A percentile compares a stretch with the other conserved stretches of the same genome.
Conservation (phyloP, 2,888 invertebrate species). For the Stratiomys singularior region DNA sequence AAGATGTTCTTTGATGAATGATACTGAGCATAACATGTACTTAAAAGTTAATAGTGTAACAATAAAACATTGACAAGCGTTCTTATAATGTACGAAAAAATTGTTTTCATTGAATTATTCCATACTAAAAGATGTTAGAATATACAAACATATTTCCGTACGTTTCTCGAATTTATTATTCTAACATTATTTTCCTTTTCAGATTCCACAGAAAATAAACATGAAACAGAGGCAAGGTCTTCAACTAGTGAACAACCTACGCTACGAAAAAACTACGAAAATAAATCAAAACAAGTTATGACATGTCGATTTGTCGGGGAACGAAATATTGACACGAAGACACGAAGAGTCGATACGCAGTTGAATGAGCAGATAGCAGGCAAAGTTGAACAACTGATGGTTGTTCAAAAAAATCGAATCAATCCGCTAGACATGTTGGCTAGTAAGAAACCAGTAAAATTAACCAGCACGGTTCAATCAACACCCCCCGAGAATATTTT, state of each 20-base stretch:
- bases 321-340: not conserved
- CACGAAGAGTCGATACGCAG: not conserved
- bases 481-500: slow-evolving; percentile 47
- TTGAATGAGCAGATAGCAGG: not conserved
- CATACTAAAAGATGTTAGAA: too few relatives aligned
- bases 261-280: not conserved
- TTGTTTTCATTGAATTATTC: too few relatives aligned
- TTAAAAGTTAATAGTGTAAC: too few relatives aligned
- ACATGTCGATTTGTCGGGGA: too few relatives aligned
- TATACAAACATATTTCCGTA: not conserved
- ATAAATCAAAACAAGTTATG: too few relatives aligned
- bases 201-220: not conserved
- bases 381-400: not conserved
- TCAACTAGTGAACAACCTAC: not conserved
- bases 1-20: too few relatives aligned
- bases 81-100: too few relatives aligned
- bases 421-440: slow-evolving; percentile 12
- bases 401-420: not conserved
- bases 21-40: too few relatives aligned
- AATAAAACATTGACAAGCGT: too few relatives aligned
- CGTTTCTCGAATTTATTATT: not conserved
- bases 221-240: not conserved
- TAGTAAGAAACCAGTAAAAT: slow-evolving; percentile 20
- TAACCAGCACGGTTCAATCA: not conserved
- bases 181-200: not conserved